phyloP scores from a whole-genome alignment of 2,888 invertebrate species.

The Drosophila subsilvestris region DNA sequence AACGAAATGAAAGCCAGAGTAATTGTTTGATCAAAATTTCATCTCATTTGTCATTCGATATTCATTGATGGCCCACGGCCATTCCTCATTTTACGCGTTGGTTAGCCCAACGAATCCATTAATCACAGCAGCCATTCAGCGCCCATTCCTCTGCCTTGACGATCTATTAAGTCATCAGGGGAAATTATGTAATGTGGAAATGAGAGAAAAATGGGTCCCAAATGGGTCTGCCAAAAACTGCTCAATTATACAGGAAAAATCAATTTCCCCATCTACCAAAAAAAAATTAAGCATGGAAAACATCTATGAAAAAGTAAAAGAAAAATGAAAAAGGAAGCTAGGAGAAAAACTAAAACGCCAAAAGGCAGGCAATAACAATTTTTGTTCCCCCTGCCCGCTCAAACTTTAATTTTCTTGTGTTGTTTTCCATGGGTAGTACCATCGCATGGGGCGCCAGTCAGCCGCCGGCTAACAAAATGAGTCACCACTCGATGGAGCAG shows the following conservation, averaged over 20 bases:
- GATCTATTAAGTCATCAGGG: not conserved
- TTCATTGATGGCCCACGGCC: not conserved
- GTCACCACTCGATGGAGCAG: slow-evolving; percentile 49
- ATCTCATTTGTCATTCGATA: not conserved
- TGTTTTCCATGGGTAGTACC: slow-evolving; percentile 50
- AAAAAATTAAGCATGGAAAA: not conserved
- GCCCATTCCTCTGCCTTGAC: not conserved
- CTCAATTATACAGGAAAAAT: slow-evolving; percentile 21
- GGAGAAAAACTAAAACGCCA: slow-evolving; percentile 41
- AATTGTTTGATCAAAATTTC: not conserved
- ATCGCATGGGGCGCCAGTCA: slow-evolving; percentile 68
- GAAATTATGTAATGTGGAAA: slow-evolving; percentile 13
- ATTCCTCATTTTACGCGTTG: too few species aligned
- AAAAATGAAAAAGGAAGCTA: slow-evolving; percentile 2
- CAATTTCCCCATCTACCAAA: slow-evolving; percentile 1
- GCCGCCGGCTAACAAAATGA: slow-evolving; percentile 66
- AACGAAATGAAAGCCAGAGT: not conserved
- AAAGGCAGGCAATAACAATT: slow-evolving; percentile 71
- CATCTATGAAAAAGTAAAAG: slow-evolving; percentile 36
- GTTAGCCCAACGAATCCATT: slow-evolving; percentile 39
- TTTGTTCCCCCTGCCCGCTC: not conserved
- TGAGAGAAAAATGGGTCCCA: not conserved
- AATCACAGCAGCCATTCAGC: slow-evolving; percentile 16
- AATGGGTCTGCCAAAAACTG: not conserved
- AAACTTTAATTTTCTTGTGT: slow-evolving; percentile 15